Percentiles rank a stretch among this genome's conserved stretches.
Conservation (phyloP, 2,113 vertebrate species). For the Hyla sarda region DNA sequence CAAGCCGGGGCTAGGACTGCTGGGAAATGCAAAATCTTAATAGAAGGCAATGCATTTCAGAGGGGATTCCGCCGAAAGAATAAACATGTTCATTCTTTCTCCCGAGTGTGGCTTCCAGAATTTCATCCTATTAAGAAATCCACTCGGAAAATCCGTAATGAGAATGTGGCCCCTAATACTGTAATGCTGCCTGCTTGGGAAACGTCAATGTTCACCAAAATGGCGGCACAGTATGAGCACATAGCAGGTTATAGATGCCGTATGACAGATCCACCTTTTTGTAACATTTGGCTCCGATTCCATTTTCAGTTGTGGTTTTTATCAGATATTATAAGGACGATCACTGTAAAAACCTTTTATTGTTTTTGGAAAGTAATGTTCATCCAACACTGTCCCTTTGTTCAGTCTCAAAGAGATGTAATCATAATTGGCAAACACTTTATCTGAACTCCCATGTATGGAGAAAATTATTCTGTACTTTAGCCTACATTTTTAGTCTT, state of each 20-base stretch:
- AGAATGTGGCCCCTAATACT: too few relatives aligned
- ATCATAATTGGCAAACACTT: slow-evolving; percentile 2
- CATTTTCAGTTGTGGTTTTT: not conserved
- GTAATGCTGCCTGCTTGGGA: not conserved
- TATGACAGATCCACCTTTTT: not conserved
- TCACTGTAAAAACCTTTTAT: not conserved
- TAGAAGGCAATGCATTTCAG: too few relatives aligned
- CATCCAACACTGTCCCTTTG: not conserved
- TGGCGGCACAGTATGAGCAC: too few relatives aligned
- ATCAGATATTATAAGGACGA: not conserved
- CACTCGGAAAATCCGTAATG: too few relatives aligned
- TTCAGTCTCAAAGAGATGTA: not conserved
- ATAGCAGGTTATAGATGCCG: not conserved
- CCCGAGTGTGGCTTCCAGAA: too few relatives aligned
- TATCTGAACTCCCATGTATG: slow-evolving; percentile 1
- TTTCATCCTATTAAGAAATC: too few relatives aligned
- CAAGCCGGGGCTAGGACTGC: too few relatives aligned
- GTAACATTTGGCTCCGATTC: not conserved
- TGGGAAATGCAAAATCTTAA: too few relatives aligned
- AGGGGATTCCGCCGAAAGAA: too few relatives aligned
- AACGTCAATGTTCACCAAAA: not conserved
- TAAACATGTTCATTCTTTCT: too few relatives aligned
- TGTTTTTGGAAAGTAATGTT: slow-evolving; percentile 2
- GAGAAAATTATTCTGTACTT: not conserved
- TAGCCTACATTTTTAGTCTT: not conserved